Percentiles rank a stretch among this genome's conserved stretches.
Evolutionary conservation across 2,797 vertebrate genomes (phyloP).

Genomic region (Mallotus villosus): DNA sequence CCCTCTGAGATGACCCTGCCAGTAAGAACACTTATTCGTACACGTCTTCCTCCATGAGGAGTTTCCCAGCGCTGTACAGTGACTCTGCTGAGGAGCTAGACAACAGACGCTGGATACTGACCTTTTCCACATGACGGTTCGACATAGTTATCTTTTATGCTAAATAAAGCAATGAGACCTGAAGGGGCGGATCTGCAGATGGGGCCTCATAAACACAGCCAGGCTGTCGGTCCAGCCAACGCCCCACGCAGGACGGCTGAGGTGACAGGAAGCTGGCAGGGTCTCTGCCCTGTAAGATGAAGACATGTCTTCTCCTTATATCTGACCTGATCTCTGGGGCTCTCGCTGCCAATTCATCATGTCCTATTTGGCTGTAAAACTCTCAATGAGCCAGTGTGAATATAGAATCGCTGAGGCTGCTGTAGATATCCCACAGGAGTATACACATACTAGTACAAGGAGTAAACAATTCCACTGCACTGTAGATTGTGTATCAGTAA

Average conservation of each 20-base stretch:
- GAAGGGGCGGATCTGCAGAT: conserved; percentile 32
- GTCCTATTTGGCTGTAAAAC: conserved; percentile 9
- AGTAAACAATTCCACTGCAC: no score
- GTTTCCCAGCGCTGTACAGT: neutral
- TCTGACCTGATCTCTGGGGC: neutral
- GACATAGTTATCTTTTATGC: conserved; percentile 41
- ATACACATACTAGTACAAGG: no score
- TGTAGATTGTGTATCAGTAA: neutral
- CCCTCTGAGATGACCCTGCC: neutral
- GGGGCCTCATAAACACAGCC: conserved; percentile 54
- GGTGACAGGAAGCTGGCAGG: conserved; percentile 45
- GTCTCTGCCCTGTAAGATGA: conserved; percentile 37
- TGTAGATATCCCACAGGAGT: neutral
- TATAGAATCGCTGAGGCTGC: neutral
- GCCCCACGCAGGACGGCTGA: conserved; percentile 33
- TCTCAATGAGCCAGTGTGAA: conserved; percentile 7
- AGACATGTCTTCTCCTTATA: conserved; percentile 41
- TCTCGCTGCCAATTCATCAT: neutral
- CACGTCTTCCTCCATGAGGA: neutral
- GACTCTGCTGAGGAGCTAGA: neutral
- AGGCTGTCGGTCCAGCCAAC: conserved; percentile 51
- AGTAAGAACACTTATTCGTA: neutral
- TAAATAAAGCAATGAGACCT: conserved; percentile 59
- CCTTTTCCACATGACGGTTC: conserved; percentile 29
- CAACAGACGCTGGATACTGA: conserved; percentile 1